phyloP scores from a whole-genome alignment of 1,140 invertebrate genomes.

The Xylocopa sonorina region DNA sequence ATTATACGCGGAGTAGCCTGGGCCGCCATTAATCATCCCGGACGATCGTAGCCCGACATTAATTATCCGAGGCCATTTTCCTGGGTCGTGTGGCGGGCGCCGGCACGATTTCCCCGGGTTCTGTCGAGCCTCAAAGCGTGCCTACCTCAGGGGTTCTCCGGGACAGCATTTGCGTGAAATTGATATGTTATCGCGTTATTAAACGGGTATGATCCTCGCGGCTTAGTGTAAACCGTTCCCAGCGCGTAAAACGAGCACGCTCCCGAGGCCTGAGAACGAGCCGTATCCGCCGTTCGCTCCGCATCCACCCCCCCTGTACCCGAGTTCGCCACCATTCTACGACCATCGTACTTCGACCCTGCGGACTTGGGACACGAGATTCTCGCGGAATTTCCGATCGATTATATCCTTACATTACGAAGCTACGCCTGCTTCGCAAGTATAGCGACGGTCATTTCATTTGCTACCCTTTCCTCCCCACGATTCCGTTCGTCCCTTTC shows the following conservation, averaged over 20 bases:
- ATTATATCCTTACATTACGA: conserved; percentile 54
- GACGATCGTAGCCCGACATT: conserved; percentile 74
- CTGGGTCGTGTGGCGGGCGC: conserved; percentile 61
- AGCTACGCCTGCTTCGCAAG: conserved; percentile 10
- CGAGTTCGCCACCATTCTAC: background rate
- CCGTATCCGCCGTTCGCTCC: conserved; percentile 36
- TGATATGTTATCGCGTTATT: conserved; percentile 78
- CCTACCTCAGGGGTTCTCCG: conserved; percentile 62
- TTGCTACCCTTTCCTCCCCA: conserved; percentile 31
- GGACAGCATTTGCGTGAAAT: conserved; percentile 73
- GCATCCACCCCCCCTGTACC: conserved; percentile 3
- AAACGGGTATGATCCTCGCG: conserved; percentile 68
- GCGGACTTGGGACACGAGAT: conserved; percentile 21
- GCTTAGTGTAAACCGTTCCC: conserved; percentile 69
- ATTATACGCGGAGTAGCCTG: conserved; percentile 67
- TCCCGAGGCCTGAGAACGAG: conserved; percentile 45
- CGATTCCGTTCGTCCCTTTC: background rate
- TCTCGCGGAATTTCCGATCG: conserved; percentile 52
- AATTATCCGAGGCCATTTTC: conserved; percentile 78
- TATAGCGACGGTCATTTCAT: conserved; percentile 24
- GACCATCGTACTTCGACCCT: conserved; percentile 13
- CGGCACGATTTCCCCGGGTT: conserved; percentile 64
- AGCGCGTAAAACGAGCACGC: conserved; percentile 53
- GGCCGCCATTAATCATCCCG: conserved; percentile 71
- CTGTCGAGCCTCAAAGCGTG: conserved; percentile 61